Evolutionary conservation across 2,888 invertebrate species (phyloP).

Genomic region (Lissocephala sabroskyi): DNA sequence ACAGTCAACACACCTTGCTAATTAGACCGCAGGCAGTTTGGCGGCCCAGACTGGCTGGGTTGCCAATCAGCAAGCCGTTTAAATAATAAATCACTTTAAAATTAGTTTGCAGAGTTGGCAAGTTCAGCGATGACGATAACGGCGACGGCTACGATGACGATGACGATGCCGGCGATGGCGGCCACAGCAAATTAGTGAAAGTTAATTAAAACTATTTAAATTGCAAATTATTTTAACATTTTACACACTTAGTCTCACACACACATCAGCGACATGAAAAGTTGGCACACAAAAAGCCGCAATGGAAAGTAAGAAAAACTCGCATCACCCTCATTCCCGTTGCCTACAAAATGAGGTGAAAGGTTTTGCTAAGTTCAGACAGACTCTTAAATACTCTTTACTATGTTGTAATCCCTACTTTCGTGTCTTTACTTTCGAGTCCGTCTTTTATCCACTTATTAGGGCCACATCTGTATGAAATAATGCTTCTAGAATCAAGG

Average conservation of each 20-base stretch:
- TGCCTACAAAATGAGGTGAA: conserved; percentile 19
- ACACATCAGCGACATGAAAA: conserved; percentile 4
- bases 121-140: no score
- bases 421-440: no score
- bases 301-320: no score
- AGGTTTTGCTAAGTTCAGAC: not conserved
- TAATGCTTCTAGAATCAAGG: no score
- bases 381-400: no score
- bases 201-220: conserved; percentile 67
- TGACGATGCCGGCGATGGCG: no score
- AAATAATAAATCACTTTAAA: conserved; percentile 66
- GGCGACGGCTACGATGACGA: no score
- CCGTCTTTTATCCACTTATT: no score
- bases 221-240: conserved; percentile 64
- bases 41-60: conserved; percentile 12
- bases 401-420: no score
- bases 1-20: conserved; percentile 34
- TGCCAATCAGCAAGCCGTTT: conserved; percentile 58
- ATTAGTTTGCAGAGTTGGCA: conserved; percentile 53
- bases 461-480: no score
- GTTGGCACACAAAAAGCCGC: conserved; percentile 21
- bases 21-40: conserved; percentile 44
- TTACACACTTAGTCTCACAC: conserved; percentile 27
- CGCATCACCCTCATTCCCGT: no score
- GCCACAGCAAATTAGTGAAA: conserved; percentile 45